Conservation (phyloP, 2,888 invertebrate species). For the Byasa hedistus region DNA sequence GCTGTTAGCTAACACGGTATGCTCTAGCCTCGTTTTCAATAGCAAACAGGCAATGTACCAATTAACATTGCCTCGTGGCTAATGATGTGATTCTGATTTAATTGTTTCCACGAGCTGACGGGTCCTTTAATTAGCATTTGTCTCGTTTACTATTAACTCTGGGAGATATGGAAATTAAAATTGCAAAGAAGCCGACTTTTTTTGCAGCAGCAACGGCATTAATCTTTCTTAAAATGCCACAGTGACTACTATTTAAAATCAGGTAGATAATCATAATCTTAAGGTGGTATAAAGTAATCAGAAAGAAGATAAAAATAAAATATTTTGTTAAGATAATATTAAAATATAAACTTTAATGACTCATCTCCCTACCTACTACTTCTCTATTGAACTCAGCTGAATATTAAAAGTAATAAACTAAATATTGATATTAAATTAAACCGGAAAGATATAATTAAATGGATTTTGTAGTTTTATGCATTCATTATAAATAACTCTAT, state of each 20-base stretch:
- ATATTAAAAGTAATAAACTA: background rate
- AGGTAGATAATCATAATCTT: too few species aligned
- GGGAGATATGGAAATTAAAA: background rate
- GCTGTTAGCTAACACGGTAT: background rate
- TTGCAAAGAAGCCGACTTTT: background rate
- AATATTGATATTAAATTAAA: too few species aligned
- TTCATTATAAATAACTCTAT: background rate
- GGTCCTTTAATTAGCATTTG: conserved; percentile 22
- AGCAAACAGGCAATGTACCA: conserved; percentile 16
- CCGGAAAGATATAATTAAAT: background rate
- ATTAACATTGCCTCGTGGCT: conserved; percentile 25
- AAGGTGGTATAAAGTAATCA: too few species aligned
- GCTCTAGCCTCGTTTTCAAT: background rate
- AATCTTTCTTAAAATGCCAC: background rate
- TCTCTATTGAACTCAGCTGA: background rate
- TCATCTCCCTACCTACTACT: too few species aligned
- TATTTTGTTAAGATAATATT: too few species aligned
- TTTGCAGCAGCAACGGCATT: background rate
- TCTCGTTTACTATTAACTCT: conserved; percentile 5
- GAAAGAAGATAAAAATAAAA: too few species aligned
- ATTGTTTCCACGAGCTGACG: conserved; percentile 20
- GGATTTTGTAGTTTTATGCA: background rate
- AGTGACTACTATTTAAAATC: too few species aligned
- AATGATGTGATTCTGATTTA: conserved; percentile 25
- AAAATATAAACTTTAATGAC: too few species aligned